phyloP scores from a whole-genome alignment of 2,797 vertebrate genomes.

The Corythornis leucogaster region DNA sequence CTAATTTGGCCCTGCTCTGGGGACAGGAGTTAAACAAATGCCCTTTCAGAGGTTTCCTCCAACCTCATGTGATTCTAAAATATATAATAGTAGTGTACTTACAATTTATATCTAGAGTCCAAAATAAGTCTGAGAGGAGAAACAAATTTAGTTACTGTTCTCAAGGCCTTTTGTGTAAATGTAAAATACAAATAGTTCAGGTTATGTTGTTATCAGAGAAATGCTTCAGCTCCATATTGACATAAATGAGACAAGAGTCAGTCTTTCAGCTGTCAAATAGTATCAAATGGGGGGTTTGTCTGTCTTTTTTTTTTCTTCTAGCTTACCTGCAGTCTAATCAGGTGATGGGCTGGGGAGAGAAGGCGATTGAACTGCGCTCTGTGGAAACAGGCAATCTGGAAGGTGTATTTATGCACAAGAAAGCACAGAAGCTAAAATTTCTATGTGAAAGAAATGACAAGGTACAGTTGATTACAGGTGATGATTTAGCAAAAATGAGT shows the following conservation, averaged over 20 bases:
- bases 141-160: background rate
- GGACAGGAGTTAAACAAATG: background rate
- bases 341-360: conserved; percentile 96
- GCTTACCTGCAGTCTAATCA: conserved; percentile 94
- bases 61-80: background rate
- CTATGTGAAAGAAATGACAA: conserved; percentile 95
- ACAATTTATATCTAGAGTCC: background rate
- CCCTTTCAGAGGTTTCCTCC: background rate
- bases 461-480: conserved; percentile 72
- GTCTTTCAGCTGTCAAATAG: background rate
- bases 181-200: background rate
- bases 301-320: conserved; percentile 49
- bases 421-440: conserved; percentile 95
- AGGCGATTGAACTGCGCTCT: conserved; percentile 90
- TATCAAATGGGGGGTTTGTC: background rate
- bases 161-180: background rate
- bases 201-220: background rate
- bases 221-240: background rate
- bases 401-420: conserved; percentile 94
- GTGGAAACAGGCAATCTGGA: conserved; percentile 89
- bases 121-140: background rate
- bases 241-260: background rate
- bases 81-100: background rate
- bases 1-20: background rate
- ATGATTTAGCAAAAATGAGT: background rate